Conservation (phyloP, 2,113 vertebrate genomes). For the Ceuthmochares aereus region DNA sequence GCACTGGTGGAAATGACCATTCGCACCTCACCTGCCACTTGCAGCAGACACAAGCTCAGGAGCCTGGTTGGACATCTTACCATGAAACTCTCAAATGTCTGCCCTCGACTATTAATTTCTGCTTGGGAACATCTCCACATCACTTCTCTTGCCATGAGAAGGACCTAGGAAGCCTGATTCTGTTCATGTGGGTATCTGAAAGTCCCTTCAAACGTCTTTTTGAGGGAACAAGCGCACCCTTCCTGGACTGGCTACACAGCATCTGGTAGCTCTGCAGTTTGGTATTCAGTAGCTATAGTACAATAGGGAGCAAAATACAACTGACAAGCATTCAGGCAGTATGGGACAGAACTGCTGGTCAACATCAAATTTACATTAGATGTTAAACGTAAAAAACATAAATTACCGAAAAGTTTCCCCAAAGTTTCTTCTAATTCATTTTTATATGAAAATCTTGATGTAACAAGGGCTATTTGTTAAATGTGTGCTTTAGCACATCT, state of each 20-base stretch:
- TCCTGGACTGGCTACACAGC: background rate
- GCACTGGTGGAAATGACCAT: accelerated
- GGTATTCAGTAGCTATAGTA: background rate
- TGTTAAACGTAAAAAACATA: background rate
- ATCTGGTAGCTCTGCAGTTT: background rate
- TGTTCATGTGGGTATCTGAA: accelerated
- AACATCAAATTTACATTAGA: background rate
- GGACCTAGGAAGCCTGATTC: background rate
- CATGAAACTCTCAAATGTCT: background rate
- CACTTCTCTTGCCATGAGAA: background rate
- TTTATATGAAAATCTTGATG: background rate
- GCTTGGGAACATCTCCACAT: background rate
- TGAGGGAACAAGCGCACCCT: background rate
- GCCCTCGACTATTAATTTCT: accelerated
- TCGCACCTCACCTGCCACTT: accelerated
- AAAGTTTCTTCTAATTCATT: background rate
- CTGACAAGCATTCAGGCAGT: background rate
- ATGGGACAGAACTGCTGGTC: background rate
- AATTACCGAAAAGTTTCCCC: background rate
- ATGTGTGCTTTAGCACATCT: background rate
- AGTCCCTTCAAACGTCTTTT: background rate
- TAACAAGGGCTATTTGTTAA: background rate
- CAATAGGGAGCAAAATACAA: background rate
- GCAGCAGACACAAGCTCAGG: background rate
- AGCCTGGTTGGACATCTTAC: background rate